A percentile compares a stretch with the other conserved stretches of the same genome.
Conservation (phyloP, 2,797 vertebrate genomes). For the Paedocypris micromegethes region DNA sequence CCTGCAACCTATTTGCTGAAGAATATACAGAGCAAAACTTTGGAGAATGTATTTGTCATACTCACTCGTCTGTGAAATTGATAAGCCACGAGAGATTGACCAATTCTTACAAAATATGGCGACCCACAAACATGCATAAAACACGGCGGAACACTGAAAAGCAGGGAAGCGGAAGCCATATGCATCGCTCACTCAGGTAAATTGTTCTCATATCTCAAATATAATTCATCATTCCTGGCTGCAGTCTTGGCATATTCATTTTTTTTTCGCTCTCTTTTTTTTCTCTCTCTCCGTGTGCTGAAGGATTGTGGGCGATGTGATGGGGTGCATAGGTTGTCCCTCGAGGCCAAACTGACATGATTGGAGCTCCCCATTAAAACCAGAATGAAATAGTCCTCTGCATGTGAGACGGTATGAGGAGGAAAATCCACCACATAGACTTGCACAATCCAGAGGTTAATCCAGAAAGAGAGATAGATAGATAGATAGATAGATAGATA, state of each 20-base stretch:
- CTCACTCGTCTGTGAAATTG: slow-evolving; percentile 38
- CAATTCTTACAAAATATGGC: slow-evolving; percentile 16
- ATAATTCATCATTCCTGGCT: slow-evolving; percentile 38
- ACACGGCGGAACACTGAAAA: slow-evolving; percentile 18
- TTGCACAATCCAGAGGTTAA: neutral
- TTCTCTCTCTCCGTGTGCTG: slow-evolving; percentile 18
- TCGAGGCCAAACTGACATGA: slow-evolving; percentile 41
- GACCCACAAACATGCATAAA: slow-evolving; percentile 31
- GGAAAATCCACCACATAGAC: slow-evolving; percentile 17
- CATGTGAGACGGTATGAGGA: slow-evolving; percentile 27
- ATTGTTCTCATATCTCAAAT: slow-evolving; percentile 35
- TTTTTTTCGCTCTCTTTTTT: slow-evolving; percentile 23
- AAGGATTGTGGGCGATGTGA: slow-evolving; percentile 28
- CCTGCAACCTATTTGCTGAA: slow-evolving; percentile 31
- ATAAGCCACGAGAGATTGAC: slow-evolving; percentile 39
- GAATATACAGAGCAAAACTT: slow-evolving; percentile 35
- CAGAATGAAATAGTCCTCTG: slow-evolving; percentile 31
- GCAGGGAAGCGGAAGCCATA: slow-evolving; percentile 14
- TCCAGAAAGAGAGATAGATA: too few species aligned
- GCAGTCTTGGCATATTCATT: slow-evolving; percentile 34
- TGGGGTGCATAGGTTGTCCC: slow-evolving; percentile 40
- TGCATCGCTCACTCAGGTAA: slow-evolving; percentile 12
- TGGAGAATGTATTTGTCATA: slow-evolving; percentile 20
- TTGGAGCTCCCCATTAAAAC: slow-evolving; percentile 36
- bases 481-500: too few species aligned